Evolutionary conservation across 1,140 invertebrate genomes (phyloP), one percentile per base, ranked within the genome.

Genomic region (Magallana gigas): DNA sequence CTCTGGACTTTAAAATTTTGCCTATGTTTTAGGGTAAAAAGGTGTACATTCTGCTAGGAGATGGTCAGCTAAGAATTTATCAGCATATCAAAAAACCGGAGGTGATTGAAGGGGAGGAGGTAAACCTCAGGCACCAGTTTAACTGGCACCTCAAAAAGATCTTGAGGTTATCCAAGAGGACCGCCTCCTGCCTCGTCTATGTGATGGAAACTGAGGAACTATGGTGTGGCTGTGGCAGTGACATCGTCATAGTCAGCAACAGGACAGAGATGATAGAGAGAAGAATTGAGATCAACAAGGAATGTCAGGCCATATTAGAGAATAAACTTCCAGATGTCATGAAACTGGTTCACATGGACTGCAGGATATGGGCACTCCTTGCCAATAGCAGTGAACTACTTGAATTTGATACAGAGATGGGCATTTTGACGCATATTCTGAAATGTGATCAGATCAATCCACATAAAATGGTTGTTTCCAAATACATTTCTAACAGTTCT

Each of bases 291-390:
- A n/a, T 90, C 29, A n/a, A 68, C 85, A 86, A 59, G 60, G 86
- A 56, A n/a, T 87, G 12, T 14, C 58, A 14, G 14, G 59, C 57
- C n/a, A 9, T 56, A 64, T 12, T 64, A 6, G 11, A 76, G 6
- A 85, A 23, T 59, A n/a, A 62, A 81, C 5, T 57, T n/a, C 59
- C 68, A 82, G 71, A 64, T 58, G 59, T 89, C 12, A 29, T 68
- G 36, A 57, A 23, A 16, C 23, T 90, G 48, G 87, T 89, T 1
- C 83, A 83, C 56, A 68, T 76, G n/a, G 86, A 89, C 48, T 81
- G 84, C 56, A 83, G 62, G n/a, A 64, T 91, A n/a, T 91, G 90
- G 90, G 89, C 88, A 68, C 83, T 88, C 4, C 86, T 91, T n/a
- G 48, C 57, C 18, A 80, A 87, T 64, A 89, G 83, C 8, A 68